Base-by-base conservation (phyloP, 92 coral and sea anemone genomes). In the Phenganax stokvisi region DNA sequence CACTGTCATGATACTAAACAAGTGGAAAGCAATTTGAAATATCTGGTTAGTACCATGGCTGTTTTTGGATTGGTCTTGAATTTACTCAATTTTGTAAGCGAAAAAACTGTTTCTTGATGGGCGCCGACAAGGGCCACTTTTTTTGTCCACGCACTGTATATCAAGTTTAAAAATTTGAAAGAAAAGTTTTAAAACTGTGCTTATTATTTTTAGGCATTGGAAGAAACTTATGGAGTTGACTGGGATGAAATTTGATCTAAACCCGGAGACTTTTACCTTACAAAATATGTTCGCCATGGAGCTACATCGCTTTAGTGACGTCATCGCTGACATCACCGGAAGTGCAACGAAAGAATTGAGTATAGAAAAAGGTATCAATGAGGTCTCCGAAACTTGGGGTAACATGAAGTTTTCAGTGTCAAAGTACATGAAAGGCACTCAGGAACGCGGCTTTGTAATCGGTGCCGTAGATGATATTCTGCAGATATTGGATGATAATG, bases 231-330 rank as follows among this genome's bases (percentile, higher is more conserved):
- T 96, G 99, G 99, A 96, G 72, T 88, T 96, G 96, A 96, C 99
- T 0, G 99, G 99, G 5, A 96, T 96, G 99, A 92, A 96, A 83
- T 96, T 96, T 79, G 99, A 96, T 85, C 91, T 96, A 74, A 96
- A 96, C 61, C 99, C 99, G 6, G 99, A 96, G 74, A 87, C 99
- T 75, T 96, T 96, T 90, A 96, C 99, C 30, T 91, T 96, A 20
- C 99, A 96, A 72, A 96, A 96, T 89, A 96, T 96, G 99, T 96
- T 96, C 81, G 97, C 99, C 0, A 96, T 96, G 99, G 99, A 96
- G 84, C 96, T 96, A 0, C 99, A 96, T 86, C 92, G 92, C 63
- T 92, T 96, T 83, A 93, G 93, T 84, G 99, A 96, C 75, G 99
- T 96, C 74, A 96, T 96, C 25, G 99, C 92, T 51, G 99, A 96